Base-by-base conservation (phyloP, 2,888 invertebrate genomes). In the Atrina japonica region DNA sequence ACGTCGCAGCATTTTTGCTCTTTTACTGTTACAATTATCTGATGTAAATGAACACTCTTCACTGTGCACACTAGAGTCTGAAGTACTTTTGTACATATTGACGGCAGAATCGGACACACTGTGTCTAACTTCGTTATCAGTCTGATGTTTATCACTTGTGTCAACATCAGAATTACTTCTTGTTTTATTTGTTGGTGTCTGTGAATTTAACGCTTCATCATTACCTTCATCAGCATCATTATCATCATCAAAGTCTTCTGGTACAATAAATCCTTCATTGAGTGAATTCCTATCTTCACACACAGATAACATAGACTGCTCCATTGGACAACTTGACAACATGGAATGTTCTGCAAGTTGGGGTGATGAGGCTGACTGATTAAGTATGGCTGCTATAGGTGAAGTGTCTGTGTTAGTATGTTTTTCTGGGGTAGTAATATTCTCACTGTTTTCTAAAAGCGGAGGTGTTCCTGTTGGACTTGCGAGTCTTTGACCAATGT, bases 231-330 rank as follows among this genome's bases (percentile, higher is more conserved):
- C 76, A 11, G n/a, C n/a, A n/a, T 71, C 79, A 41, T 58, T 35
- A 30, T 77, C 76, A 45, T 66, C 70, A 25, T 77, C 77, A 30
- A 50, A 30, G 23, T 81, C 81, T 11, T 61, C 69, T 1, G 66
- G 60, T 23, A 69, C 58, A n/a, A 85, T 85, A 73, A 84, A 86
- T 2, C 83, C 84, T 56, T 83, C 82, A 47, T 84, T 85, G 3
- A 83, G 66, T 0, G 82, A 82, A 21, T 73, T 66, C n/a, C 73
- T 68, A 27, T 80, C 81, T 21, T 79, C 77, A 63, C 63, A 73
- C 6, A 65, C 64, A 11, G 81, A 81, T 16, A 79, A 60, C 43
- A 77, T 66, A 18, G 78, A 77, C 50, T 78, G 78, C 18, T 81
- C 81, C 47, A 71, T 71, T 11, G 73, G 47, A 3, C 72, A 76